Percentiles rank a stretch among this genome's conserved stretches.
Evolutionary conservation across 2,797 vertebrate genomes (phyloP).

Genomic region (Parambassis ranga): DNA sequence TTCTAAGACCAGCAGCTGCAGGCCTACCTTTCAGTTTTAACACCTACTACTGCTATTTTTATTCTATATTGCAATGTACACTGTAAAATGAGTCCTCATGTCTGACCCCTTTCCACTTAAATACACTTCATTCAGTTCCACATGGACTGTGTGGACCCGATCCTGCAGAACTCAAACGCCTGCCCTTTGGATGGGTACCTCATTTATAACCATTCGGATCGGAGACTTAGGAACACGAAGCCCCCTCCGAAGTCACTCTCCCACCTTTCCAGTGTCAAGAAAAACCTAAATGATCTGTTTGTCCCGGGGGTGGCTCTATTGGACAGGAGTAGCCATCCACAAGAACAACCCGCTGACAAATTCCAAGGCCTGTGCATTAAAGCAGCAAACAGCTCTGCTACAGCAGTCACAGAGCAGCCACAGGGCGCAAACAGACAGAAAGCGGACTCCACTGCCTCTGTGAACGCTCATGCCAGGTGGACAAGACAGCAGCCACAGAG

Average conservation of each 20-base stretch:
- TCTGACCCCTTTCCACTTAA: no score
- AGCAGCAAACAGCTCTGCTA: not conserved
- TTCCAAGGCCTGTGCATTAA: no score
- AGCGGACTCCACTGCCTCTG: not conserved
- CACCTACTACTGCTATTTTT: no score
- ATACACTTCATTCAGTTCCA: constrained; percentile 76
- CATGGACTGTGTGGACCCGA: constrained; percentile 73
- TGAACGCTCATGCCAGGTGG: not conserved
- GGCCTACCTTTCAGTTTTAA: no score
- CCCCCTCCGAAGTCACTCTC: constrained; percentile 8
- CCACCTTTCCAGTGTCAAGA: constrained; percentile 14
- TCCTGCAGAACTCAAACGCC: constrained; percentile 69
- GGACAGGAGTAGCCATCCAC: constrained; percentile 29
- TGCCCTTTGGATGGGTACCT: constrained; percentile 80
- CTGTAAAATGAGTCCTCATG: no score
- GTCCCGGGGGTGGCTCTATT: constrained; percentile 71
- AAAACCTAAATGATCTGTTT: constrained; percentile 58
- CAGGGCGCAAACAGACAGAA: not conserved
- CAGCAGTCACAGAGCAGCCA: not conserved
- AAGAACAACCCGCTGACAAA: no score
- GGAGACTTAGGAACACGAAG: constrained; percentile 38
- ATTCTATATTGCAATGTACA: no score
- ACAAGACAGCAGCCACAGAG: not conserved
- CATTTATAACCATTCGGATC: constrained; percentile 74
- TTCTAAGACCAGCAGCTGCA: no score